phyloP scores from a whole-genome alignment of 2,797 vertebrate species.

The Pelodytes ibericus region DNA sequence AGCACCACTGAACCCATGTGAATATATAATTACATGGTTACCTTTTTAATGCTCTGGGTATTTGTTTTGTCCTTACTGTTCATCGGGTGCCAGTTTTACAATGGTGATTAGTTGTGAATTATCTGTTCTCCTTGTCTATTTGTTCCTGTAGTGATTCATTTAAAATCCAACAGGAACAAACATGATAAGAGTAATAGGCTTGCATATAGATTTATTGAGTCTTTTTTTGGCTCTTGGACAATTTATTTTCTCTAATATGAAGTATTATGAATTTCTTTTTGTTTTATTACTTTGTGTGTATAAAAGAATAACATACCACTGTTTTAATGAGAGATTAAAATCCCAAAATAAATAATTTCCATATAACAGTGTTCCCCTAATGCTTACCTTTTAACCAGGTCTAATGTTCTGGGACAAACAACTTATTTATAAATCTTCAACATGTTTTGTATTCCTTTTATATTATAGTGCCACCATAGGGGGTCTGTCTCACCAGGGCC shows the following conservation, averaged over 20 bases:
- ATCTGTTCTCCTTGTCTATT: slow-evolving; percentile 62
- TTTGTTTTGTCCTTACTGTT: slow-evolving; percentile 13
- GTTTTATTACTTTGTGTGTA: slow-evolving; percentile 61
- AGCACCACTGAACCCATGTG: no score
- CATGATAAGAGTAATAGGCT: slow-evolving; percentile 59
- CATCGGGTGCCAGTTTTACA: slow-evolving; percentile 40
- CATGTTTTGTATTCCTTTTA: no score
- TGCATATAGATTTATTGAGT: slow-evolving; percentile 56
- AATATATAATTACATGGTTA: not conserved
- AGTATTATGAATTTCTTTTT: slow-evolving; percentile 60
- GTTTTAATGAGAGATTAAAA: no score
- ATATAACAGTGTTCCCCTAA: no score
- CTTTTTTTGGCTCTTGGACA: slow-evolving; percentile 60
- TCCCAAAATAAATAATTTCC: no score
- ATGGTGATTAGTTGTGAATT: slow-evolving; percentile 58
- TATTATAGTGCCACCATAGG: no score
- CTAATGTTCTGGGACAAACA: no score
- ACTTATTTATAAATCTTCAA: no score
- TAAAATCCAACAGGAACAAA: slow-evolving; percentile 66
- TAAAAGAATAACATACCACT: no score
- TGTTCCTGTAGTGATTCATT: slow-evolving; percentile 67
- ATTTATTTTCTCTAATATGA: slow-evolving; percentile 60
- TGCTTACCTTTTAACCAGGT: no score
- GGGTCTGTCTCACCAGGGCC: no score
- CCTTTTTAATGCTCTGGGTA: not conserved